phyloP scores from a whole-genome alignment of 2,888 invertebrate species.

The Mythimna lalbum region DNA sequence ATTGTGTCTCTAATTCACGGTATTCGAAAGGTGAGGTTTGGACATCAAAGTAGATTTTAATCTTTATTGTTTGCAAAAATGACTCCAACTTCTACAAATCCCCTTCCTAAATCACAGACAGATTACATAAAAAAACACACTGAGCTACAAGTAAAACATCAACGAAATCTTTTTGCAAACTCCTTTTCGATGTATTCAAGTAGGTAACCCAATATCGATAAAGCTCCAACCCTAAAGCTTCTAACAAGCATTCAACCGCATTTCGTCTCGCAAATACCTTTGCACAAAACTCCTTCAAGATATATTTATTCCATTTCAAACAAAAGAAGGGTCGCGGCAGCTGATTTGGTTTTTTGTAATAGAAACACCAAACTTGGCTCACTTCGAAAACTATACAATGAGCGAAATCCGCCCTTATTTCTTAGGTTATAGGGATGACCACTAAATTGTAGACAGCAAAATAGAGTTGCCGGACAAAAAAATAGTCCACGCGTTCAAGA shows the following conservation, averaged over 20 bases:
- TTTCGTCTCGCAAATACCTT: slow-evolving; percentile 85
- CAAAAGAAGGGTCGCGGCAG: slow-evolving; percentile 81
- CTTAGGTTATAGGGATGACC: fast-evolving
- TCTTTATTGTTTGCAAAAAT: not conserved
- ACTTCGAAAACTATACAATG: not conserved
- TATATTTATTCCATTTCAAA: slow-evolving; percentile 84
- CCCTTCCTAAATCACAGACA: not conserved
- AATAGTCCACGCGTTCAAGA: slow-evolving; percentile 69
- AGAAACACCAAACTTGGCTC: slow-evolving; percentile 49
- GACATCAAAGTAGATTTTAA: not conserved
- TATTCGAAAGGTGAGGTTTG: too few species aligned
- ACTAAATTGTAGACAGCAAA: not conserved
- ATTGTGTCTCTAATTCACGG: too few species aligned
- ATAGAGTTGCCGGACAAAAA: slow-evolving; percentile 24
- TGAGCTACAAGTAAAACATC: not conserved
- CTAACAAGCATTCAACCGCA: slow-evolving; percentile 83
- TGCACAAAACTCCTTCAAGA: slow-evolving; percentile 81
- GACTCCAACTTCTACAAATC: not conserved
- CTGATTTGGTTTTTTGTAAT: slow-evolving; percentile 80
- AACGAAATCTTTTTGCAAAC: not conserved
- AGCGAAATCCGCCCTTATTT: slow-evolving; percentile 23
- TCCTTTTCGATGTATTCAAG: slow-evolving; percentile 10
- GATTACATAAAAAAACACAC: too few species aligned
- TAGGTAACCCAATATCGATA: slow-evolving; percentile 32
- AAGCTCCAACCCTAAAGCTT: slow-evolving; percentile 67